These are phyloP conservation scores for Euwallacea fornicatus DNA, from an alignment of 1,140 invertebrate species.

Conservation along the genomic window DNA sequence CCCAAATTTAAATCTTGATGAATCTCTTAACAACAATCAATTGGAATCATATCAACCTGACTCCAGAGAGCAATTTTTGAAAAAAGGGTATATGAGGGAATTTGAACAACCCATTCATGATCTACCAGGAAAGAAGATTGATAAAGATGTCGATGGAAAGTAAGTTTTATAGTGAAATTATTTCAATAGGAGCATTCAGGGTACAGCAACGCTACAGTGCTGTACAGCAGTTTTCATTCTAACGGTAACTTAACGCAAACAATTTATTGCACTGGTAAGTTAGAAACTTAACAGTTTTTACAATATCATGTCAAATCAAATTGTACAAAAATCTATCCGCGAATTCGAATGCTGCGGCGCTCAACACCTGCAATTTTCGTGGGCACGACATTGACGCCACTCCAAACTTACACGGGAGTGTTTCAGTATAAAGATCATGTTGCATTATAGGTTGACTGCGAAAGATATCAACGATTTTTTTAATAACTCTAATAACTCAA, in stretches of 20 bases:
- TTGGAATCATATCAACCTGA: conserved; percentile 17
- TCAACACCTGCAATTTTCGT: too few species aligned
- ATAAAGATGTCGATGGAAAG: conserved; percentile 59
- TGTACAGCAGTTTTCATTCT: not conserved
- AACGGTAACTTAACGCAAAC: not conserved
- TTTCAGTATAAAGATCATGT: not conserved
- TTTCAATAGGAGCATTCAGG: too few species aligned
- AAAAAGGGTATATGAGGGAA: conserved; percentile 42
- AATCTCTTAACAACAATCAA: too few species aligned
- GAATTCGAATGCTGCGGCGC: too few species aligned
- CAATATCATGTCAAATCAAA: not conserved
- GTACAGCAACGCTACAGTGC: too few species aligned
- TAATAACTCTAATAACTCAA: not conserved
- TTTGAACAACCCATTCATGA: conserved; percentile 38
- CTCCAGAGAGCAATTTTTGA: conserved; percentile 56
- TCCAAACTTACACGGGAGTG: not conserved
- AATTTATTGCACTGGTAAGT: not conserved
- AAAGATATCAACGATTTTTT: not conserved
- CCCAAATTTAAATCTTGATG: too few species aligned
- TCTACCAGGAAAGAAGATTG: conserved; percentile 45
- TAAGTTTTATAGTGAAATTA: conserved; percentile 44
- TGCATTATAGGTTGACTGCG: not conserved
- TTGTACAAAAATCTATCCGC: too few species aligned
- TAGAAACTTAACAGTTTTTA: not conserved
- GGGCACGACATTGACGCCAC: too few species aligned